phyloP scores from a whole-genome alignment of 2,888 invertebrate species.

The Ischnus inquisitorius region DNA sequence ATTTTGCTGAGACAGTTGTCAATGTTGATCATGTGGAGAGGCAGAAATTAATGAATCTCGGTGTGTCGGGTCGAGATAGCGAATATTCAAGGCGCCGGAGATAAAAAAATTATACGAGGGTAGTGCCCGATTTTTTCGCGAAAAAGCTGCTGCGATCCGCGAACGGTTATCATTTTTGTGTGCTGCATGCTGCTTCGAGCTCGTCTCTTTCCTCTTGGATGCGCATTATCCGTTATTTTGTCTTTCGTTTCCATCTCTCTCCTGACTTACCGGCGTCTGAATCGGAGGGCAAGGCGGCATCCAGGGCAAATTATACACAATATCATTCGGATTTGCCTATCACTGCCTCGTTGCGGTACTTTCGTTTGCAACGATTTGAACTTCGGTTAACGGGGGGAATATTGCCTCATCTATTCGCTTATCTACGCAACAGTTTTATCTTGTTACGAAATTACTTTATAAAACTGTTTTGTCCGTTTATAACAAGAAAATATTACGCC shows the following conservation, averaged over 20 bases:
- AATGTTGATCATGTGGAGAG: constrained; percentile 2
- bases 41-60: neutral
- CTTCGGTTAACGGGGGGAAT: neutral
- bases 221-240: constrained; percentile 11
- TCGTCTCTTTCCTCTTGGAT: constrained; percentile 11
- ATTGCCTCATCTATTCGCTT: constrained; percentile 20
- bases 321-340: constrained; percentile 23
- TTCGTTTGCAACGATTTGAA: neutral
- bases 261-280: constrained; percentile 83
- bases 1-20: neutral
- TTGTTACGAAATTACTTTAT: neutral
- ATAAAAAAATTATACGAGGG: constrained; percentile 1
- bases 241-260: constrained; percentile 58
- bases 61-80: neutral
- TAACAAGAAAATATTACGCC: no score
- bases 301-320: constrained; percentile 73
- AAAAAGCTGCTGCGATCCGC: constrained; percentile 41
- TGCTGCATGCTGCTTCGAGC: constrained; percentile 64
- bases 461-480: no score
- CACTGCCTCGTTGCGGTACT: constrained; percentile 2
- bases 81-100: constrained; percentile 13
- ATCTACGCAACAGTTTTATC: neutral
- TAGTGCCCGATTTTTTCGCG: constrained; percentile 28
- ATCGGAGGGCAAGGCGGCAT: constrained; percentile 78
- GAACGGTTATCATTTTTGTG: neutral